Base-by-base conservation (phyloP, 2,797 vertebrate genomes). In the Odontamblyopus rebecca region DNA sequence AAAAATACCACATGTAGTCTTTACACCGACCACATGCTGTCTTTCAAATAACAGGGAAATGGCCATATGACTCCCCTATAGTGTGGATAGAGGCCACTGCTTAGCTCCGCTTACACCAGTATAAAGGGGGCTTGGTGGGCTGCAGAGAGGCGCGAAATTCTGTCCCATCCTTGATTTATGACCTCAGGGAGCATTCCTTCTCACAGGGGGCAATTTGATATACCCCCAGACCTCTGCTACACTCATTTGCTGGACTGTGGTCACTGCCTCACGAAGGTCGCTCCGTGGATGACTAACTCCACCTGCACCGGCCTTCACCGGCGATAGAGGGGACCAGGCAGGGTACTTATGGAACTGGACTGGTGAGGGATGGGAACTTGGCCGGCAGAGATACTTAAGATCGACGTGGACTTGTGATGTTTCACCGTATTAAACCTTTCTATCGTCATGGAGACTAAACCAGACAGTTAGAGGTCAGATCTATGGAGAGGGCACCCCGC, bases 81-180 rank as follows among this genome's bases (percentile, higher is more conserved):
- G 65, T 32, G 65, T 53, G 29, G 48, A 53, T 19, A 53, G 12
- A 54, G 48, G 29, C 27, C 48, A 67, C 82, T 82, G 79, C 82
- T 83, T 81, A 89, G 81, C 82, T 82, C 90, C 89, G 93, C 92
- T 93, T 93, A 83, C 85, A 77, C 92, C 89, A 91, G 91, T 90
- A 84, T 93, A 93, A 57, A 94, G 93, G 92, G 92, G 86, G 75
- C 88, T 85, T 93, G 91, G 90, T 90, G 91, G 80, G 91, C 75
- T 87, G 77, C 75, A 89, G 92, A 93, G 82, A 92, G 91, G 93
- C 91, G 90, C 72, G 92, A 94, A 93, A 94, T 93, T 87, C 89
- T 91, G 89, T 79, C 82, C 86, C 82, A 71, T 85, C 86, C 81
- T 86, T 92, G 92, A 94, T 94, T 94, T 94, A 94, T 92, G 91